Percentiles rank a stretch among this genome's conserved stretches.
Conservation (phyloP, 1,140 invertebrate species). For the Penaeus vannamei region DNA sequence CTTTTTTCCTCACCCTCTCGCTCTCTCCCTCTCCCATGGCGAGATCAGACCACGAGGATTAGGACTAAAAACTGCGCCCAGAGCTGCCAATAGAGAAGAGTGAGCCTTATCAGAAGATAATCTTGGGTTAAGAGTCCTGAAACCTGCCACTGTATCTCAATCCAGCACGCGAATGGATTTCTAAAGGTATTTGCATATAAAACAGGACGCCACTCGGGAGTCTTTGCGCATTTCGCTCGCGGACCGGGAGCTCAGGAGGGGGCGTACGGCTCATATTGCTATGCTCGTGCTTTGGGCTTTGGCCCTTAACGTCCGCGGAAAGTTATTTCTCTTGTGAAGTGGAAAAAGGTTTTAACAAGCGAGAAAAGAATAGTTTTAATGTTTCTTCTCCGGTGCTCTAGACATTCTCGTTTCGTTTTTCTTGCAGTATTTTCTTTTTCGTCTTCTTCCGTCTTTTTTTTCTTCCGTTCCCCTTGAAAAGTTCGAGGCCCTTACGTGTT, state of each 20-base stretch:
- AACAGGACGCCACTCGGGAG: conserved; percentile 20
- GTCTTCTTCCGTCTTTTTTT: no score
- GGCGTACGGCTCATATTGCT: conserved; percentile 30
- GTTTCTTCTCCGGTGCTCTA: no score
- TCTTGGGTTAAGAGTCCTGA: conserved; percentile 35
- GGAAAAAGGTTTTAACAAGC: no score
- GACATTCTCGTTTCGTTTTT: no score
- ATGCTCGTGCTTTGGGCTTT: conserved; percentile 5
- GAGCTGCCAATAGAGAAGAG: conserved; percentile 23
- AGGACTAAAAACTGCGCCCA: not conserved
- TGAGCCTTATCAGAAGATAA: conserved; percentile 42
- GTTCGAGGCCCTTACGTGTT: no score
- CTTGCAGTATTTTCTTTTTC: no score
- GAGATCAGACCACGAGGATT: not conserved
- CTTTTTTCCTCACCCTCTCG: not conserved
- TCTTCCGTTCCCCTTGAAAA: no score
- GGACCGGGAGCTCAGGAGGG: conserved; percentile 11
- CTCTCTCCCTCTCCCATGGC: not conserved
- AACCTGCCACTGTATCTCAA: conserved; percentile 8
- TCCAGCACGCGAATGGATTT: conserved; percentile 34
- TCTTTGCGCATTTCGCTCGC: not conserved
- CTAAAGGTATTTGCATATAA: conserved; percentile 49
- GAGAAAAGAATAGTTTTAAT: no score
- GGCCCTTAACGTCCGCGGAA: no score
- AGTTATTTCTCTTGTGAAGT: no score